Evolutionary conservation across 2,797 vertebrate genomes (phyloP).

Genomic region (Chrosomus eos): DNA sequence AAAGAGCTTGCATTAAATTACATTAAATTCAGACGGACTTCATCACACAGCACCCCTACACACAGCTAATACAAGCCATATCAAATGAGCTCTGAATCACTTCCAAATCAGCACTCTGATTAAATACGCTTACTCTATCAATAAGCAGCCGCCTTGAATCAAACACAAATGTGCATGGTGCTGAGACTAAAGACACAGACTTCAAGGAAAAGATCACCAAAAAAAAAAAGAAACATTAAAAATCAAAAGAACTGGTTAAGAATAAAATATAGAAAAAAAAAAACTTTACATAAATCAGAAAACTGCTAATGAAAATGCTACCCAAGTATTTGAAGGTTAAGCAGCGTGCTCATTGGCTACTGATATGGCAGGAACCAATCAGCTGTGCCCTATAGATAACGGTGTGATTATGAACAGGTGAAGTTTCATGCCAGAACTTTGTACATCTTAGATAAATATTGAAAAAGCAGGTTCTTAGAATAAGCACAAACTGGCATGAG

Average conservation of each 20-base stretch:
- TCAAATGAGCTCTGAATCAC: constrained; percentile 23
- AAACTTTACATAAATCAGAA: background rate
- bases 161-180: constrained; percentile 66
- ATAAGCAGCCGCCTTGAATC: constrained; percentile 55
- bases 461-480: background rate
- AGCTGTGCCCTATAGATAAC: too few relatives aligned
- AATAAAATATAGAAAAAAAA: background rate
- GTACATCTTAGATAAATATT: background rate
- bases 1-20: constrained; percentile 55
- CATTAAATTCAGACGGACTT: constrained; percentile 58
- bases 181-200: constrained; percentile 68
- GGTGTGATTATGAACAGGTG: too few relatives aligned
- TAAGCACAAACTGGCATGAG: constrained; percentile 3
- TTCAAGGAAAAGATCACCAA: constrained; percentile 55
- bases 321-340: too few relatives aligned
- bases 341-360: too few relatives aligned
- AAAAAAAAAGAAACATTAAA: background rate
- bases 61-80: constrained; percentile 36
- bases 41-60: constrained; percentile 52
- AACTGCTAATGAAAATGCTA: background rate
- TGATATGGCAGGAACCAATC: too few relatives aligned
- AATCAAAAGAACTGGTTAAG: constrained; percentile 8
- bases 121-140: constrained; percentile 65
- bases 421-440: too few relatives aligned
- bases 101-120: constrained; percentile 60